Base-by-base conservation (phyloP, 2,888 invertebrate species). In the Erebia ligea region DNA sequence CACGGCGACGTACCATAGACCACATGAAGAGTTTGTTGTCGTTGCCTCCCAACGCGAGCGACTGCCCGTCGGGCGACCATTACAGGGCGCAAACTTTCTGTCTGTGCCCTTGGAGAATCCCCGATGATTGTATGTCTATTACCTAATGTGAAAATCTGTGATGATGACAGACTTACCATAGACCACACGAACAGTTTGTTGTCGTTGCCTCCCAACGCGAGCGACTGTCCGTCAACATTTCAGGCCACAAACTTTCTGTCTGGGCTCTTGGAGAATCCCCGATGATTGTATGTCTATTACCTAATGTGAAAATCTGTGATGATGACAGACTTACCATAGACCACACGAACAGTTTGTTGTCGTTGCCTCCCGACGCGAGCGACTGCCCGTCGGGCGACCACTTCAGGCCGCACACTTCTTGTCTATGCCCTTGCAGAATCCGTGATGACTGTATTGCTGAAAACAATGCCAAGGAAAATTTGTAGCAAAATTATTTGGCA, bases 321-420 rank as follows among this genome's bases (percentile, higher is more conserved):
- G 50, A 15, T n/a, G 34, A 45, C 25, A 21, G 21, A n/a, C 86
- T 85, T 74, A 93, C 93, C 94, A 94, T 89, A 78, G 96, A 96
- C 98, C 98, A 99, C 9, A 99, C 98, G 88, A 98, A 97, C 67
- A 99, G 94, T 82, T 98, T 96, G 93, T 99, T 99, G 90, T 99
- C 99, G 88, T 99, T 99, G 68, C 99, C 99, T 50, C 99, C 99
- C 50, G 99, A 99, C 0, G 99, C 99, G 69, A 99, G 93, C 85
- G 98, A 98, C 89, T 98, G 98, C 79, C 98, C 98, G 89, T 99
- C 99, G 1, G 99, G 98, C 1, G 99, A 99, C 99, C 99, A 99
- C 87, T 99, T 99, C 63, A 99, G 92, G 0, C 99, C 99, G 91
- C 99, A 99, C 59, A 99, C 98, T 93, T 99, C 99, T 89, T 99